These are phyloP conservation scores for Gila orcuttii DNA, from an alignment of 2,113 vertebrate genomes.

Conservation along the genomic window DNA sequence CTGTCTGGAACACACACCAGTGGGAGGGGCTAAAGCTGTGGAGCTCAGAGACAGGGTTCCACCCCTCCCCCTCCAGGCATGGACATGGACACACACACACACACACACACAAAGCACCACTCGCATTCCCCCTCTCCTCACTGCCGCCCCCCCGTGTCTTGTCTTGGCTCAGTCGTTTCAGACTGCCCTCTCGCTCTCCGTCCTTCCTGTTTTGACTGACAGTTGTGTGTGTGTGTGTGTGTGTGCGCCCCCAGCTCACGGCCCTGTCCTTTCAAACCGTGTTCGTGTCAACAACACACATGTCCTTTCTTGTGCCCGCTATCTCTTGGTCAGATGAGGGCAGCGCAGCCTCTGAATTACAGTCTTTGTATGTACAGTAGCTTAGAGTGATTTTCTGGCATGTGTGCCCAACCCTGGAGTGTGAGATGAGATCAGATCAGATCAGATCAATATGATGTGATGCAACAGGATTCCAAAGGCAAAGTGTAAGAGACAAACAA, in stretches of 20 bases:
- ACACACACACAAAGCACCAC: not conserved
- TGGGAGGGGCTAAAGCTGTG: constrained; percentile 66
- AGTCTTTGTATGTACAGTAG: constrained; percentile 13
- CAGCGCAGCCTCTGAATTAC: not conserved
- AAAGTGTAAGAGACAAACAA: constrained; percentile 15
- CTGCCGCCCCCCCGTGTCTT: constrained; percentile 16
- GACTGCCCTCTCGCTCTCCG: constrained; percentile 23
- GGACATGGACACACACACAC: constrained; percentile 17
- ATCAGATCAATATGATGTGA: constrained; percentile 26
- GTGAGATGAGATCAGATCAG: not conserved
- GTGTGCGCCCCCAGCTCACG: not conserved
- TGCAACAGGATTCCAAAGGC: constrained; percentile 40
- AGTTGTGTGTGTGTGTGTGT: not conserved
- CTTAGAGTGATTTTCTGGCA: not conserved
- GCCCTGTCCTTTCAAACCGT: constrained; percentile 33
- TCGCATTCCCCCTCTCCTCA: not conserved
- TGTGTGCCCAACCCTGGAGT: not conserved
- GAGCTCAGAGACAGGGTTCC: constrained; percentile 59
- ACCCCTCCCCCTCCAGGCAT: constrained; percentile 52
- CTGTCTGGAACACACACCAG: constrained; percentile 62
- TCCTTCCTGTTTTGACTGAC: constrained; percentile 43
- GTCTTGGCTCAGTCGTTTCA: constrained; percentile 8
- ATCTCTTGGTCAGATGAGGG: not conserved
- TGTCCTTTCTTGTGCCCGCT: constrained; percentile 20
- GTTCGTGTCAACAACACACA: constrained; percentile 48